Percentiles rank a stretch among this genome's conserved stretches.
Evolutionary conservation across 2,888 invertebrate genomes (phyloP).

Genomic region (Apantesis nais): DNA sequence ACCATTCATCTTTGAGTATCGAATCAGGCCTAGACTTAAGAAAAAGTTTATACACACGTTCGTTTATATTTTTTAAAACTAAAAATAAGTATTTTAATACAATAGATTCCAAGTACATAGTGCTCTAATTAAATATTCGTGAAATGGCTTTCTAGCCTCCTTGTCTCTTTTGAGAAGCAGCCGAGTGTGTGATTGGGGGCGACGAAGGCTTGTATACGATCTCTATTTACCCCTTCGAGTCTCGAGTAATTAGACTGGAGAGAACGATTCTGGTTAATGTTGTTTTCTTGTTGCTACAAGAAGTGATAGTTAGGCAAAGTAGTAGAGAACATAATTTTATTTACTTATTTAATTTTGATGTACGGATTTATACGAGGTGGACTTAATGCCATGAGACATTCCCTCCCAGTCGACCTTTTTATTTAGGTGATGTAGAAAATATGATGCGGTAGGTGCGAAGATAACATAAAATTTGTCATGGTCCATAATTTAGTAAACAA

Average conservation of each 20-base stretch:
- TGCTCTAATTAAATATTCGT: constrained; percentile 68
- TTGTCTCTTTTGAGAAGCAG: constrained; percentile 67
- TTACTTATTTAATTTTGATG: too few species aligned
- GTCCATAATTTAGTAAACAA: too few species aligned
- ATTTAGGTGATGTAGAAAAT: too few species aligned
- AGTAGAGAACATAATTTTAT: not conserved
- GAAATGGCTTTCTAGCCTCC: constrained; percentile 59
- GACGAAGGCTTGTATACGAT: constrained; percentile 53
- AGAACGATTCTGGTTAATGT: constrained; percentile 39
- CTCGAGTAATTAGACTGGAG: constrained; percentile 36
- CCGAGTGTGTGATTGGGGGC: constrained; percentile 75
- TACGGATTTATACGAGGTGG: too few species aligned
- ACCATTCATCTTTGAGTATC: too few species aligned
- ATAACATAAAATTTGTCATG: too few species aligned
- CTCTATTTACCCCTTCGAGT: constrained; percentile 53
- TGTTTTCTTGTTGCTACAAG: constrained; percentile 33
- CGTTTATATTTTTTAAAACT: constrained; percentile 3
- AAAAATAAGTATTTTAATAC: constrained; percentile 25
- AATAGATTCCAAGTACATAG: constrained; percentile 48
- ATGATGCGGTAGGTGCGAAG: too few species aligned
- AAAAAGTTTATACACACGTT: not conserved
- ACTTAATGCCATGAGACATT: too few species aligned
- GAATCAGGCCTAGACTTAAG: too few species aligned
- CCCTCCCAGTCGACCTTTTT: too few species aligned
- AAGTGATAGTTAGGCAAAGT: not conserved